Base-by-base conservation (phyloP, 2,113 vertebrate species). In the Oreocharis arfaki region DNA sequence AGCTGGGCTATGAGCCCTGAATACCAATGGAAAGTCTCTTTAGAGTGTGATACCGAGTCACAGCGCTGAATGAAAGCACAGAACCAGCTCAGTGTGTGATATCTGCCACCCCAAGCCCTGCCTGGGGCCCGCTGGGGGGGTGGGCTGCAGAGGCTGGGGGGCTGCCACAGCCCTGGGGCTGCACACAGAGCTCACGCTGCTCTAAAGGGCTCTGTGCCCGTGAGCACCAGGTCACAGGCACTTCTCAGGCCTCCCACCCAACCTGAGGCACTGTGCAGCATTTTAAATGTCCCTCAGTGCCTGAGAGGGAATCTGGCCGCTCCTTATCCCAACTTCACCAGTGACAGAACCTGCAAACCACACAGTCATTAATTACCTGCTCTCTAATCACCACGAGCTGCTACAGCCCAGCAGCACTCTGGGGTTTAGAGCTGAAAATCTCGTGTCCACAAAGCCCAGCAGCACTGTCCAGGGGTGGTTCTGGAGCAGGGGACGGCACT, bases 11-110 rank as follows among this genome's bases (percentile, higher is more conserved):
- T 86, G 95, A 96, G 92, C 71, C 63, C 23, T 90, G 92, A 91
- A 96, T 93, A 96, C 90, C 88, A 96, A 94, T 88, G 79, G 73
- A 35, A 70, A 87, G 52, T 18, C 85, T 89, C 81, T 77, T 83
- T 23, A 81, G 70, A 23, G 61, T 3, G 67, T 79, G 91, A 77
- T 50, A 37, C 65, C 1, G n/a, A 77, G 81, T 85, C 57, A 18
- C 53, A 37, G 50, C 0, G 11, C 67, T 80, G 91, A 68, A 89
- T 70, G 53, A 49, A 79, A 94, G 46, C 7, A 3, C 27, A 82
- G 67, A 28, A 53, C 8, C 39, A 52, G 87, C 89, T 56, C 30
- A 35, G 59, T 8, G 60, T 61, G 84, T 46, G 49, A 44, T 7
- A 42, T 9, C 64, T 35, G 50, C 75, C 5, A 5, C 47, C 23